A percentile compares a stretch with the other conserved stretches of the same genome.
phyloP scores from a whole-genome alignment of 2,888 invertebrate species.

The Odontocerum albicorne region DNA sequence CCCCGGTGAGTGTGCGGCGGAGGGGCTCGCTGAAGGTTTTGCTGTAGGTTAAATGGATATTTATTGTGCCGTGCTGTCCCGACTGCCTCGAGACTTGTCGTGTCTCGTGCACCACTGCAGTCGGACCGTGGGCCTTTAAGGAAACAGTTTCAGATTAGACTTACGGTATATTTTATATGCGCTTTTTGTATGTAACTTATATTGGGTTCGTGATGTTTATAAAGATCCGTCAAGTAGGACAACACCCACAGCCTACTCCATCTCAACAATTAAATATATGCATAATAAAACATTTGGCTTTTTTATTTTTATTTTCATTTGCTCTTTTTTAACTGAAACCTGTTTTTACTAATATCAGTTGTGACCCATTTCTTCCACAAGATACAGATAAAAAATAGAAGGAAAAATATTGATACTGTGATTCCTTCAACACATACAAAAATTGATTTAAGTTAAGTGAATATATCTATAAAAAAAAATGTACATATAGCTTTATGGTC shows the following conservation, averaged over 20 bases:
- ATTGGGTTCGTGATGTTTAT: conserved; percentile 10
- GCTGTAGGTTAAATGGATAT: conserved; percentile 17
- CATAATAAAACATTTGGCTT: conserved; percentile 28
- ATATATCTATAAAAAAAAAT: too few species aligned
- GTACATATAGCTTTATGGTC: too few species aligned
- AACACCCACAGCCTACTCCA: conserved; percentile 7
- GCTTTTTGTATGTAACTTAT: conserved; percentile 24
- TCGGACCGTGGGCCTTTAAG: background rate
- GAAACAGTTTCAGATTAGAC: conserved; percentile 12
- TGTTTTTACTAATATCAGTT: too few species aligned
- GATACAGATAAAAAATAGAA: too few species aligned
- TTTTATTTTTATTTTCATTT: conserved; percentile 26
- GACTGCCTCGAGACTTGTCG: conserved; percentile 3
- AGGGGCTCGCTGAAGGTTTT: conserved; percentile 2
- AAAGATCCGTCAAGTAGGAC: background rate
- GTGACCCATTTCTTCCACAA: too few species aligned
- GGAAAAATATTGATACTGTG: too few species aligned
- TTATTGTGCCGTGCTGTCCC: conserved; percentile 4
- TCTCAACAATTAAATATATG: conserved; percentile 27
- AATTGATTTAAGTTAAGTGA: too few species aligned
- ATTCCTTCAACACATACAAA: too few species aligned
- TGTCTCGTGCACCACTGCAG: conserved; percentile 12
- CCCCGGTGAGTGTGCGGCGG: background rate
- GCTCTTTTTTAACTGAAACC: too few species aligned
- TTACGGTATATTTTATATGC: conserved; percentile 23